Conservation (phyloP, 2,888 invertebrate genomes). For the Odontothrips loti region DNA sequence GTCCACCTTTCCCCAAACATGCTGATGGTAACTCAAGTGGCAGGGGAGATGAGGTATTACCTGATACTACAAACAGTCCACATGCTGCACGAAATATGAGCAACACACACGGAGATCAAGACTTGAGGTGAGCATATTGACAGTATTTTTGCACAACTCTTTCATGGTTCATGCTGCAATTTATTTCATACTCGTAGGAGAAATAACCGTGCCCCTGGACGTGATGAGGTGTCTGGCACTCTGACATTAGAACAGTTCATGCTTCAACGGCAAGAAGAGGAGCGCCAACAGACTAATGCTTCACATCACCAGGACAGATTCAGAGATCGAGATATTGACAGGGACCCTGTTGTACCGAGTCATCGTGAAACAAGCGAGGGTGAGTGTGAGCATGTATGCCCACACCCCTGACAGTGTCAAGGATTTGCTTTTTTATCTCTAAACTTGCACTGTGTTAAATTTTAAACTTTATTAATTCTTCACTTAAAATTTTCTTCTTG, state of each 20-base stretch:
- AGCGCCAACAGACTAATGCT: conserved; percentile 48
- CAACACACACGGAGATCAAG: background rate
- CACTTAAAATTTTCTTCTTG: background rate
- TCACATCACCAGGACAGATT: conserved; percentile 26
- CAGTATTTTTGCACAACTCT: background rate
- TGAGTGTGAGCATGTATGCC: conserved; percentile 5
- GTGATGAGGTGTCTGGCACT: conserved; percentile 57
- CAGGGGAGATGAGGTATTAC: conserved; percentile 34
- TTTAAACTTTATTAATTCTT: background rate
- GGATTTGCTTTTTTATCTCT: background rate
- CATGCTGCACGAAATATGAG: conserved; percentile 30
- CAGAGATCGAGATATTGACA: conserved; percentile 10
- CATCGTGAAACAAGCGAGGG: conserved; percentile 8
- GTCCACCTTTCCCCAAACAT: conserved; percentile 46
- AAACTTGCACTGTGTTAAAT: background rate
- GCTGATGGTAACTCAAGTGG: conserved; percentile 41
- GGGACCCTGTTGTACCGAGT: conserved; percentile 26
- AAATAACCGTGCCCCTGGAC: background rate
- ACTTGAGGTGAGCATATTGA: background rate
- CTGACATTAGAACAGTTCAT: conserved; percentile 76
- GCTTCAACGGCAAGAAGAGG: conserved; percentile 70
- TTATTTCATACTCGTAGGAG: background rate
- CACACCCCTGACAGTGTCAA: background rate
- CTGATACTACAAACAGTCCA: conserved; percentile 28
- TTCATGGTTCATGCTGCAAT: too few relatives aligned